These are phyloP conservation scores for Megaceryle maxima DNA, from an alignment of 2,113 vertebrate genomes.

Conservation along the genomic window DNA sequence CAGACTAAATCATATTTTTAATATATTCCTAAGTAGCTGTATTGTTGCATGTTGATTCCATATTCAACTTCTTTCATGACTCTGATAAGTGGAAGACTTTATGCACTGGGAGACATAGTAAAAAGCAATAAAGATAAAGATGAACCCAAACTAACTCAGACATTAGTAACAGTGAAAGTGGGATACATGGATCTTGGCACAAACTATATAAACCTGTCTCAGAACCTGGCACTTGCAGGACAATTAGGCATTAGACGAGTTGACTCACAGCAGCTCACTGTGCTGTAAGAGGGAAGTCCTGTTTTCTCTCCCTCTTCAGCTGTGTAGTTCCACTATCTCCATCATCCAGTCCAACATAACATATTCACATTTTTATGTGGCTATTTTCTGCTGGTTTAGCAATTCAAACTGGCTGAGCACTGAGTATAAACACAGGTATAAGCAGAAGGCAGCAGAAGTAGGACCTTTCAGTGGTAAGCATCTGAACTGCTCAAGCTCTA, in stretches of 20 bases:
- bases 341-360: neutral
- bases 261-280: neutral
- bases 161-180: neutral
- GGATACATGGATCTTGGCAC: neutral
- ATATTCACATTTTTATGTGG: neutral
- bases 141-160: neutral
- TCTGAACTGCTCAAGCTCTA: neutral
- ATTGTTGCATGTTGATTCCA: neutral
- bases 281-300: neutral
- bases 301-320: neutral
- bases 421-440: neutral
- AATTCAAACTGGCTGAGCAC: neutral
- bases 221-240: neutral
- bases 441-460: neutral
- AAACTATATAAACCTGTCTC: neutral
- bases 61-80: neutral
- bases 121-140: neutral
- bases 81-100: neutral
- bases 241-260: neutral
- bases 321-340: neutral
- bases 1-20: neutral
- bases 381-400: neutral
- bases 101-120: neutral
- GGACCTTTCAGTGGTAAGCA: neutral
- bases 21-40: neutral